phyloP scores from a whole-genome alignment of 2,113 vertebrate genomes.

The Rallus limicola region DNA sequence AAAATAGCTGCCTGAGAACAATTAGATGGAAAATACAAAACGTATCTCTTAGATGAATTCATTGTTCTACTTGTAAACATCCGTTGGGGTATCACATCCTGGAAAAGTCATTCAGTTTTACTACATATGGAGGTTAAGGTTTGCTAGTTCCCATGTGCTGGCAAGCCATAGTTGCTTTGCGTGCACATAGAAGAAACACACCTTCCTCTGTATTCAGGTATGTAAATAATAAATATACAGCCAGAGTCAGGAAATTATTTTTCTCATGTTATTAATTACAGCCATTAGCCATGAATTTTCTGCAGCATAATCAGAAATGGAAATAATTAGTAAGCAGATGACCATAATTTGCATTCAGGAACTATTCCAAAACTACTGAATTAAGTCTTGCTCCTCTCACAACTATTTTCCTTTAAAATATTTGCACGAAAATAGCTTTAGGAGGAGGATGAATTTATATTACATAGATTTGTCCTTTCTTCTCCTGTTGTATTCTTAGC shows the following conservation, averaged over 20 bases:
- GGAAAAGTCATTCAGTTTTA: conserved; percentile 61
- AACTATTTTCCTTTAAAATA: neutral
- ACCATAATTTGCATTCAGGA: conserved; percentile 3
- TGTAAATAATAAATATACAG: neutral
- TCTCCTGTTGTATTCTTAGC: neutral
- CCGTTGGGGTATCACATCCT: conserved; percentile 48
- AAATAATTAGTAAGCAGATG: neutral
- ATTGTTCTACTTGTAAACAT: conserved; percentile 72
- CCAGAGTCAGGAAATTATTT: neutral
- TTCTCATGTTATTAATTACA: conserved; percentile 43
- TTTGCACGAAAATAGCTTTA: neutral
- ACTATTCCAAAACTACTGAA: neutral
- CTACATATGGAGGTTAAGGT: neutral
- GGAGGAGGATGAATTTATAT: neutral
- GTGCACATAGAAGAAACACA: neutral
- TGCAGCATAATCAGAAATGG: neutral
- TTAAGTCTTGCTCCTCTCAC: neutral
- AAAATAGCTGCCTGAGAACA: conserved; percentile 66
- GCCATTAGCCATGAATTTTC: conserved; percentile 10
- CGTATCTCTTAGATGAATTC: conserved; percentile 55
- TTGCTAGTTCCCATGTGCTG: conserved; percentile 41
- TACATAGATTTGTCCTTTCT: neutral
- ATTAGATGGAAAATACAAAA: conserved; percentile 54
- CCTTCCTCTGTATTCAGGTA: neutral
- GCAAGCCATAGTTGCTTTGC: neutral